Conservation (phyloP, 2,888 invertebrate species). For the Drosophila parthenogenetica region DNA sequence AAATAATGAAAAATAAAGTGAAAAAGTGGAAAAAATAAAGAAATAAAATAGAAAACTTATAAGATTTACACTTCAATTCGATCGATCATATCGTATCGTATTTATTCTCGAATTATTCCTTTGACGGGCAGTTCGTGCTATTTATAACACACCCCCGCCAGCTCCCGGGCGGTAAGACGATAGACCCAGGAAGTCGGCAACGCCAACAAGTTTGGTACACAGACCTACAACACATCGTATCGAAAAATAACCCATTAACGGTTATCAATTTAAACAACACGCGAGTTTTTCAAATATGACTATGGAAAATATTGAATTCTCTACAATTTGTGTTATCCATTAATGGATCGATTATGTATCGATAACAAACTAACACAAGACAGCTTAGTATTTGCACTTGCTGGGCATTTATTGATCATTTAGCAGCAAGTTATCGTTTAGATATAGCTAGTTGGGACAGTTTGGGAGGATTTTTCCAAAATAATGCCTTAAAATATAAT, state of each 20-base stretch:
- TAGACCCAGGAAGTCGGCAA: slow-evolving; percentile 25
- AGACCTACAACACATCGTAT: slow-evolving; percentile 18
- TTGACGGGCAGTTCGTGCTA: slow-evolving; percentile 53
- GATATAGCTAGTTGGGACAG: too few species aligned
- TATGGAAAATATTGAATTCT: slow-evolving; percentile 1
- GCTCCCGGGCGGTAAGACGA: slow-evolving; percentile 8
- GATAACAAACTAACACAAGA: too few species aligned
- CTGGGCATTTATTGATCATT: too few species aligned
- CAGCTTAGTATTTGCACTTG: too few species aligned
- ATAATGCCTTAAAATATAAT: too few species aligned
- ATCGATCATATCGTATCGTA: slow-evolving; percentile 64
- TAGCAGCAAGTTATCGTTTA: too few species aligned
- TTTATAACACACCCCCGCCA: slow-evolving; percentile 44
- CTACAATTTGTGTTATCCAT: slow-evolving; percentile 8
- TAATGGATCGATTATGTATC: too few species aligned
- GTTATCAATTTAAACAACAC: slow-evolving; percentile 54
- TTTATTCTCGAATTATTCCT: slow-evolving; percentile 57
- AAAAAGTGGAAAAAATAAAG: slow-evolving; percentile 8
- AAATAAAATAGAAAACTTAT: slow-evolving; percentile 24
- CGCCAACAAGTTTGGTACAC: slow-evolving; percentile 6
- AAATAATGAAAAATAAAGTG: slow-evolving; percentile 19
- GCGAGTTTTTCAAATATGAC: neutral
- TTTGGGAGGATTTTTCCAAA: too few species aligned
- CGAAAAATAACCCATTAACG: slow-evolving; percentile 48
- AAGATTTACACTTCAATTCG: slow-evolving; percentile 53